These are phyloP conservation scores for Drosophila recens DNA, from an alignment of 2,888 invertebrate species.

Conservation along the genomic window DNA sequence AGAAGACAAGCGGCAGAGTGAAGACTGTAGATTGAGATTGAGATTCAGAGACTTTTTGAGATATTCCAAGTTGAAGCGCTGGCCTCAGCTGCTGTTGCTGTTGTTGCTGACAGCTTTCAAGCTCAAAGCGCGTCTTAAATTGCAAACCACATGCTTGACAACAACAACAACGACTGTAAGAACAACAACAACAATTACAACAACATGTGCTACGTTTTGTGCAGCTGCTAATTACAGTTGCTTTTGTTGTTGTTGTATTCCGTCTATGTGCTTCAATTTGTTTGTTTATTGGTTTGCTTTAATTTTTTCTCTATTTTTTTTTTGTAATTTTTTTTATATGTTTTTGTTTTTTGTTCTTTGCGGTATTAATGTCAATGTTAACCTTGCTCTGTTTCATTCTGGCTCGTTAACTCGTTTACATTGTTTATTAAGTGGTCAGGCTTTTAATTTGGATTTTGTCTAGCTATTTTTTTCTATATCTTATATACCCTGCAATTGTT, in stretches of 20 bases:
- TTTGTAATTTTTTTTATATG: conserved; percentile 45
- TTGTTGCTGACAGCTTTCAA: conserved; percentile 54
- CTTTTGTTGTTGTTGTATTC: conserved; percentile 51
- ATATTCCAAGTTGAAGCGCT: conserved; percentile 27
- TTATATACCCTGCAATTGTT: conserved; percentile 16
- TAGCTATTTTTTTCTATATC: conserved; percentile 27
- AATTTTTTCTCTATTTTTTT: conserved; percentile 22
- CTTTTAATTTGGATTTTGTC: conserved; percentile 47
- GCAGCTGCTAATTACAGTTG: conserved; percentile 81
- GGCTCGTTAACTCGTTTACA: conserved; percentile 71
- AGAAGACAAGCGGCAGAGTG: conserved; percentile 19
- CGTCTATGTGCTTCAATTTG: conserved; percentile 65
- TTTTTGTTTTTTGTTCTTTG: conserved; percentile 58
- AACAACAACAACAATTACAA: conserved; percentile 21
- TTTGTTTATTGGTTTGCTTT: conserved; percentile 50
- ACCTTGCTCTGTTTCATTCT: conserved; percentile 79
- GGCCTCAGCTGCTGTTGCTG: conserved; percentile 42
- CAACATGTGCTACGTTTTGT: conserved; percentile 69
- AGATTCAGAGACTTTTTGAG: conserved; percentile 27
- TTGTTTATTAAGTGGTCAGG: conserved; percentile 67
- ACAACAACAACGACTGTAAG: conserved; percentile 36
- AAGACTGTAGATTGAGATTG: conserved; percentile 41
- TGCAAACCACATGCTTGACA: conserved; percentile 74
- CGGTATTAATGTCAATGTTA: conserved; percentile 80
- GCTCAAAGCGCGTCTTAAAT: conserved; percentile 76